A percentile compares a stretch with the other conserved stretches of the same genome.
Evolutionary conservation across 2,797 vertebrate genomes (phyloP).

Genomic region (Sebastes hubbsi): DNA sequence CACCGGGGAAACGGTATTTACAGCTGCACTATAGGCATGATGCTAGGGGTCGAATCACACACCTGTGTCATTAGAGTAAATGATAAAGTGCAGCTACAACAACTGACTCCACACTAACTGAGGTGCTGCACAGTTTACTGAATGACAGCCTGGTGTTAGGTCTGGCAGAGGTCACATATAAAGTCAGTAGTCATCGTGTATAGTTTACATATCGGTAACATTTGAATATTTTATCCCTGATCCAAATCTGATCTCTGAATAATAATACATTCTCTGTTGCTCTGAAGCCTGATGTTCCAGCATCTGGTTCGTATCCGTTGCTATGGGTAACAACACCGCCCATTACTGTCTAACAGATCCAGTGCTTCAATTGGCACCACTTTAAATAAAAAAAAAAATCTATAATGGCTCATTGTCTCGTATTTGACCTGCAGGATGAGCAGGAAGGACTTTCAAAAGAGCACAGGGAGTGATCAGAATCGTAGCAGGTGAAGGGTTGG

Average conservation of each 20-base stretch:
- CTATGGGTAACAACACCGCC: neutral
- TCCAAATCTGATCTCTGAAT: neutral
- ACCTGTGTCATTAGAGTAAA: neutral
- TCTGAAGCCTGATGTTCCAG: neutral
- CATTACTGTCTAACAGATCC: neutral
- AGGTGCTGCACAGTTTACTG: neutral
- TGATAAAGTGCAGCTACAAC: neutral
- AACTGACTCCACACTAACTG: neutral
- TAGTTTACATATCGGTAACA: neutral
- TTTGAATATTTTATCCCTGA: neutral
- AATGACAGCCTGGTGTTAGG: neutral
- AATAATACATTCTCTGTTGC: neutral
- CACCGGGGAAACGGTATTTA: neutral
- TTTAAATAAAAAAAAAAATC: neutral
- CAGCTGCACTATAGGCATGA: neutral
- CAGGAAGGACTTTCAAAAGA: neutral
- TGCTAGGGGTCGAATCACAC: neutral
- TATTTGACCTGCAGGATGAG: neutral
- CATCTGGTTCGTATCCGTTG: slow-evolving; percentile 9
- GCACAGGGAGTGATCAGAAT: neutral
- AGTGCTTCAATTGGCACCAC: neutral
- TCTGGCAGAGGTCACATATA: neutral
- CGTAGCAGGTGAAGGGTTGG: too few relatives aligned
- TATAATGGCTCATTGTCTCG: neutral
- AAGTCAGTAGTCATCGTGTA: neutral